Conservation (phyloP, 2,888 invertebrate genomes). For the Drosophila monieri region DNA sequence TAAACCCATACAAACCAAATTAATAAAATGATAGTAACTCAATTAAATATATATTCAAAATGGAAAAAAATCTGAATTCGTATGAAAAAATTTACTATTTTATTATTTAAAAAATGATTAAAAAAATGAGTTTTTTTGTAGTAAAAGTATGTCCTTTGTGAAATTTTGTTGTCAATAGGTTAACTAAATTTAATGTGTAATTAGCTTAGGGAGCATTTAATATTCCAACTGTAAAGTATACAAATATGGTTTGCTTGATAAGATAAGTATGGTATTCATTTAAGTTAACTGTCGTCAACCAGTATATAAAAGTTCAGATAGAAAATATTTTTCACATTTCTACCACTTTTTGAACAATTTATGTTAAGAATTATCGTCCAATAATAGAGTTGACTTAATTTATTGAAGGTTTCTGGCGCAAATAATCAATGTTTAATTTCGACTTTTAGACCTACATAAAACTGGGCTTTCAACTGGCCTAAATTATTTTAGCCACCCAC, state of each 20-base stretch:
- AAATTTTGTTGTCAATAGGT: not conserved
- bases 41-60: not conserved
- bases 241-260: not conserved
- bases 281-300: too few relatives aligned
- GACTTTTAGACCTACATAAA: conserved; percentile 16
- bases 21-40: not conserved
- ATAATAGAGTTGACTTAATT: conserved; percentile 15
- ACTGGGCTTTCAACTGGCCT: conserved; percentile 25
- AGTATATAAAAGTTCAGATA: too few relatives aligned
- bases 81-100: too few relatives aligned
- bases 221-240: not conserved
- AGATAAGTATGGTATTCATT: not conserved
- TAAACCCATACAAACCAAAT: not conserved
- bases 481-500: conserved; percentile 22
- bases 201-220: not conserved
- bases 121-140: too few relatives aligned
- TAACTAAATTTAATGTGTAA: not conserved
- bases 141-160: not conserved
- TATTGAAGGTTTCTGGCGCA: conserved; percentile 1
- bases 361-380: not conserved
- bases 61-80: not conserved
- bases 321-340: too few relatives aligned
- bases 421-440: conserved; percentile 3
- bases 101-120: too few relatives aligned
- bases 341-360: not conserved